phyloP scores from a whole-genome alignment of 2,797 vertebrate genomes.

The Silurus aristotelis region DNA sequence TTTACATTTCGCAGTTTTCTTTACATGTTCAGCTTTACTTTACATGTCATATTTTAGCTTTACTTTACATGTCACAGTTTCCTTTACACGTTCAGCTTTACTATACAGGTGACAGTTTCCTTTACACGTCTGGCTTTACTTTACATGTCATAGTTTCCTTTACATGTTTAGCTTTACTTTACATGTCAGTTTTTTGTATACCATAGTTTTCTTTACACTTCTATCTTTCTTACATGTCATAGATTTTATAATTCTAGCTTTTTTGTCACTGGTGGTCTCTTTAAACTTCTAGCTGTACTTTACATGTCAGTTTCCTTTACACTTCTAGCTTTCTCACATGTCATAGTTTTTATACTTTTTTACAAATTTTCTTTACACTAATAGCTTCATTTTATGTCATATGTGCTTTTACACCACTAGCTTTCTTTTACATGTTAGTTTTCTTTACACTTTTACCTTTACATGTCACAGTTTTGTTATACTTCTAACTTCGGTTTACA shows the following conservation, averaged over 20 bases:
- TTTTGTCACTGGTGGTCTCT: too few relatives aligned
- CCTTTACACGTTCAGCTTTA: background rate
- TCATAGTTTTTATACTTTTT: too few relatives aligned
- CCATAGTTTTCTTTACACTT: background rate
- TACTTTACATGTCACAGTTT: background rate
- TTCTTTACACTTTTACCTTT: background rate
- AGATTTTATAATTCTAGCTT: too few relatives aligned
- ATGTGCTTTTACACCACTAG: too few relatives aligned
- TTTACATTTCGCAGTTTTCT: background rate
- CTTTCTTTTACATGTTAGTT: too few relatives aligned
- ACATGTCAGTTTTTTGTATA: background rate
- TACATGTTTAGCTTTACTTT: background rate
- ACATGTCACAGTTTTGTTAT: too few relatives aligned
- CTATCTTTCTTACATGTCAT: background rate
- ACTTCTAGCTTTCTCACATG: too few relatives aligned
- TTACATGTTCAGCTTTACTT: background rate
- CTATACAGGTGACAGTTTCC: background rate
- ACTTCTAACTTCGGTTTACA: background rate
- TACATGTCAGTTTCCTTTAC: background rate
- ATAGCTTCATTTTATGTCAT: too few relatives aligned
- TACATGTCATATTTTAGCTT: background rate
- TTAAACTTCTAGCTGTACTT: background rate
- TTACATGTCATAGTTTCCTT: background rate
- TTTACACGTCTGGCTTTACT: background rate
- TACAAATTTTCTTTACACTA: too few relatives aligned